Evolutionary conservation across 2,888 invertebrate genomes (phyloP), one percentile per base, ranked within the genome.

Genomic region (Patella caerulea): DNA sequence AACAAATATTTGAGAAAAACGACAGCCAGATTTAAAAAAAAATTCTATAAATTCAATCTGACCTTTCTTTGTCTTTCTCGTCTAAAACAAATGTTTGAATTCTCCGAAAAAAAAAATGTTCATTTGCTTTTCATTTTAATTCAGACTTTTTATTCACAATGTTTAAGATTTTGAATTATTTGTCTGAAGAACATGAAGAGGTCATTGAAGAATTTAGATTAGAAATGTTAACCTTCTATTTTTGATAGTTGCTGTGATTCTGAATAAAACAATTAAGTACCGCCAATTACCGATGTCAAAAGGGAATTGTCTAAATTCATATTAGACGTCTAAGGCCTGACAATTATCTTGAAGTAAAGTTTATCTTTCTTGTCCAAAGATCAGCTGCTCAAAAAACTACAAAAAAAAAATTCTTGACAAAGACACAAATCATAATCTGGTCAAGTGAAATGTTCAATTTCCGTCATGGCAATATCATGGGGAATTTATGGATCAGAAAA

Each of bases 371-470:
- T 45, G 45, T 45, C 45, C 45, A 45, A 45, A 45, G 45, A 45
- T 45, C 45, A 45, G 45, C 45, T 45, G 45, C 45, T 45, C 45
- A 45, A 45, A 45, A 45, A 45, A 45, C 45, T 45, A 45, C 45
- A 7, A 7, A 45, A 45, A 24, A 24, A 65, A 65, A 65, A 65
- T 65, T 65, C n/a, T 12, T 65, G 65, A 65, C 65, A 65, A 65
- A 65, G 65, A 65, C 65, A 65, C 65, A 65, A 65, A 65, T 65
- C 45, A 45, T 45, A 45, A 45, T 45, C 45, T 45, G 45, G 45
- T 45, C 45, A 45, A 45, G 24, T 65, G 24, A 65, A 24, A 65
- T 65, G 65, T 65, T 65, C 65, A 65, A 65, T 65, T 65, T 65
- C 65, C 65, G 65, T 65, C 65, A 24, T 65, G 19, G 45, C 24